Base-by-base conservation (phyloP, 2,797 vertebrate species). In the Trachurus trachurus region DNA sequence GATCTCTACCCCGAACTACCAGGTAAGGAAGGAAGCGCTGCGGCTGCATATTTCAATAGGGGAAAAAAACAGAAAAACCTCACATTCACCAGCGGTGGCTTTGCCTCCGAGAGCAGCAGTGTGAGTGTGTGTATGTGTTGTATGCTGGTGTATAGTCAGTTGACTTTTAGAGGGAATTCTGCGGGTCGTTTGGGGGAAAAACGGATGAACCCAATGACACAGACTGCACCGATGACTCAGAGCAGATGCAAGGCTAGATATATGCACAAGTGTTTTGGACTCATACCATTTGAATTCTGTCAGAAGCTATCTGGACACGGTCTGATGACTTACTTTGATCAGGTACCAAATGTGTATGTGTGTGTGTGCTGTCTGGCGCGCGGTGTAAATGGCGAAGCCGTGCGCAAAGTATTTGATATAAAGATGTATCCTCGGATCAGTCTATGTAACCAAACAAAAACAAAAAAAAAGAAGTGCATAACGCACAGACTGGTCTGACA, bases 1-100 rank as follows among this genome's bases (percentile, higher is more conserved):
- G 85, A 90, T 96, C 90, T 94, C 96, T 93, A 94, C 94, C 93
- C 95, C 96, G 78, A 93, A 74, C 89, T 96, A 97, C 93, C 97
- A 98, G 97, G 97, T 97, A 96, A 89, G 65, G 13, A 47, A 26
- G 40, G 22, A 69, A 44, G 22, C 62, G 34, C 31, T 2, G 21
- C 59, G 6, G n/a, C 26, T 11, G 19, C 6, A 11, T 37, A 6
- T 13, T 12, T 40, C 9, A 0, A 9, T 12, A 31, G 13, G 13
- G 3, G 26, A 26, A 1, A 26, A 26, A 26, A 26, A 26, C 26
- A n/a, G n/a, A 21, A 34, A 2, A 29, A 10, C 9, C 2, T 9
- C 1, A 22, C 13, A n/a, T 34, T 26, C 56, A 29, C 37, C 2
- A 37, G 19, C 4, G 31, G 31, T 34, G 31, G 6, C 31, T 34